These are phyloP conservation scores for Corythoichthys intestinalis DNA, from an alignment of 2,113 vertebrate genomes.

Conservation along the genomic window DNA sequence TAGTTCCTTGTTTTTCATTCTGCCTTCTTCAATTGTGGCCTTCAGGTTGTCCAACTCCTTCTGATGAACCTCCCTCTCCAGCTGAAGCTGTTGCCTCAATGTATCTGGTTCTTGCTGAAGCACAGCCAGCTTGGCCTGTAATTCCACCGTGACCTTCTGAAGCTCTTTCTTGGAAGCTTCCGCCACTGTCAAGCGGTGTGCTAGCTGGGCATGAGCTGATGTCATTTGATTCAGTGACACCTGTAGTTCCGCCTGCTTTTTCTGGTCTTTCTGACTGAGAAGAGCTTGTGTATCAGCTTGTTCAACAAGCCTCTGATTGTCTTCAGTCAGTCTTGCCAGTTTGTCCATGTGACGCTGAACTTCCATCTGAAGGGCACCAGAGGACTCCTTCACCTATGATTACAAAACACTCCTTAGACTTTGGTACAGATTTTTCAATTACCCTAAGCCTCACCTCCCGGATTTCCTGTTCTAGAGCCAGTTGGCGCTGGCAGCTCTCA, in stretches of 20 bases:
- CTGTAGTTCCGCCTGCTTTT: conserved; percentile 71
- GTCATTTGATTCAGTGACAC: conserved; percentile 75
- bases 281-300: conserved; percentile 59
- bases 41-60: conserved; percentile 77
- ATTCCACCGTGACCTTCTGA: conserved; percentile 66
- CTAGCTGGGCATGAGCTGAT: conserved; percentile 72
- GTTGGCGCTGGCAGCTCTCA: conserved; percentile 72
- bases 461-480: conserved; percentile 79
- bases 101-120: conserved; percentile 73
- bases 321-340: conserved; percentile 70
- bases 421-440: neutral
- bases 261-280: conserved; percentile 64
- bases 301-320: conserved; percentile 78
- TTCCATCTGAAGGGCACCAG: conserved; percentile 73
- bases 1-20: conserved; percentile 71
- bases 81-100: conserved; percentile 78
- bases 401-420: conserved; percentile 7
- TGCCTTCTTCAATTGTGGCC: conserved; percentile 67
- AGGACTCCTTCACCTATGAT: conserved; percentile 67
- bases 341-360: conserved; percentile 66
- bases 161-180: conserved; percentile 76
- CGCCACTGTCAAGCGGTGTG: conserved; percentile 74
- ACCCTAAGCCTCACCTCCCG: conserved; percentile 57
- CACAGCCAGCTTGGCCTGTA: conserved; percentile 68
- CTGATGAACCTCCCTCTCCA: conserved; percentile 83